These are phyloP conservation scores for Reticulitermes speratus DNA, from an alignment of 1,140 invertebrate genomes.

Conservation along the genomic window DNA sequence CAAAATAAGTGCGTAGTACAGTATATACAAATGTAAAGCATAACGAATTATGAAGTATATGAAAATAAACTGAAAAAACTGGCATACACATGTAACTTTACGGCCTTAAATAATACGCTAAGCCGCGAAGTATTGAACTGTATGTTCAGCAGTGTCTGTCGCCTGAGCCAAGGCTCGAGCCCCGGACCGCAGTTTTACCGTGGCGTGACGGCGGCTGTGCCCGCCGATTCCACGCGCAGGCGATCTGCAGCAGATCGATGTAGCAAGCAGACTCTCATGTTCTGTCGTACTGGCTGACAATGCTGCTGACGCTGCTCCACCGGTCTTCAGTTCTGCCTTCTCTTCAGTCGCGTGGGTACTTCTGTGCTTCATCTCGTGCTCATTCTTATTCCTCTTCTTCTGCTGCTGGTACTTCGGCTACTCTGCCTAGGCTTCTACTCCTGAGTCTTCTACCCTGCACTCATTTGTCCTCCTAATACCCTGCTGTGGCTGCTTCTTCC, in stretches of 20 bases:
- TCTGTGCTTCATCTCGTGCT: neutral
- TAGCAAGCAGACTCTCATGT: neutral
- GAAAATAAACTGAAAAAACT: too few species aligned
- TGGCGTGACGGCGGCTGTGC: neutral
- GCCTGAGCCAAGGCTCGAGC: too few species aligned
- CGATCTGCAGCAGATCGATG: neutral
- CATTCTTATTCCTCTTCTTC: neutral
- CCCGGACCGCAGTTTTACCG: neutral
- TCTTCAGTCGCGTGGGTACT: neutral
- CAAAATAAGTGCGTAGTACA: too few species aligned
- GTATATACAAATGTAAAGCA: too few species aligned
- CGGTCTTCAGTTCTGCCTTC: neutral
- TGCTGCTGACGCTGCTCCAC: neutral
- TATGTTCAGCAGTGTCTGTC: too few species aligned
- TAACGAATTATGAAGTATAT: too few species aligned
- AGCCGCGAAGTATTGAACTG: too few species aligned
- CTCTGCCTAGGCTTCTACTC: neutral
- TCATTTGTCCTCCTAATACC: too few species aligned
- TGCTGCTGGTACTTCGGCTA: neutral
- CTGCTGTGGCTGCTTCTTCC: too few species aligned
- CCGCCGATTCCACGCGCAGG: neutral
- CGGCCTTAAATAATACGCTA: too few species aligned
- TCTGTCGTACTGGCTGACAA: neutral
- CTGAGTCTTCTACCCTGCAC: too few species aligned
- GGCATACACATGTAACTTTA: too few species aligned